A percentile compares a stretch with the other conserved stretches of the same genome.
Evolutionary conservation across 2,797 vertebrate genomes (phyloP).

Genomic region (Holocentrus rufus): DNA sequence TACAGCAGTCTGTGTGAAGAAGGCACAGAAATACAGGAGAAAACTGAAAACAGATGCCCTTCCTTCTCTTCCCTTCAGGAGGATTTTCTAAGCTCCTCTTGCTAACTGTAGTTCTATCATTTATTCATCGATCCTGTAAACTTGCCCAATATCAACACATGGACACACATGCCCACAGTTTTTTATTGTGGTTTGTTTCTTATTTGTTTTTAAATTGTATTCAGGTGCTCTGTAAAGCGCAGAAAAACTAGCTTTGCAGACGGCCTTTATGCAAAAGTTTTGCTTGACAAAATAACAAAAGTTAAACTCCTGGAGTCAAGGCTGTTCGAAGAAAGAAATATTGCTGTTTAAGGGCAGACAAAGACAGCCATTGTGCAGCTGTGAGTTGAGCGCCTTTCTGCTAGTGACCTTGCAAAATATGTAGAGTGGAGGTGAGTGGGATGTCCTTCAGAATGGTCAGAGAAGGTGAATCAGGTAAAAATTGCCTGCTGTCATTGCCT

Average conservation of each 20-base stretch:
- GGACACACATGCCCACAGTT: too few relatives aligned
- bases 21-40: neutral
- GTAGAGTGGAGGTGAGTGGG: constrained; percentile 33
- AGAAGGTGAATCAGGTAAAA: constrained; percentile 67
- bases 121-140: too few relatives aligned
- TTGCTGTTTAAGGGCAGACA: constrained; percentile 13
- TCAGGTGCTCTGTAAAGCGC: neutral
- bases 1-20: neutral
- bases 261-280: constrained; percentile 4
- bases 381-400: constrained; percentile 28
- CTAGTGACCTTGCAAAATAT: constrained; percentile 49
- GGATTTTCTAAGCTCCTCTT: too few relatives aligned
- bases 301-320: constrained; percentile 34
- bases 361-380: constrained; percentile 33
- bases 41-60: neutral
- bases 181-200: too few relatives aligned
- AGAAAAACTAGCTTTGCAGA: too few relatives aligned
- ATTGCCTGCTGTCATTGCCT: constrained; percentile 51
- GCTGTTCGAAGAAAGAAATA: constrained; percentile 6
- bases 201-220: constrained; percentile 1
- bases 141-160: too few relatives aligned
- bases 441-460: constrained; percentile 60
- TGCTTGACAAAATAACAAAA: constrained; percentile 18
- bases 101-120: too few relatives aligned
- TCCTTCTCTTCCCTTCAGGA: too few relatives aligned